phyloP scores from a whole-genome alignment of 1,140 invertebrate species.

The Drosophila pseudoananassae region DNA sequence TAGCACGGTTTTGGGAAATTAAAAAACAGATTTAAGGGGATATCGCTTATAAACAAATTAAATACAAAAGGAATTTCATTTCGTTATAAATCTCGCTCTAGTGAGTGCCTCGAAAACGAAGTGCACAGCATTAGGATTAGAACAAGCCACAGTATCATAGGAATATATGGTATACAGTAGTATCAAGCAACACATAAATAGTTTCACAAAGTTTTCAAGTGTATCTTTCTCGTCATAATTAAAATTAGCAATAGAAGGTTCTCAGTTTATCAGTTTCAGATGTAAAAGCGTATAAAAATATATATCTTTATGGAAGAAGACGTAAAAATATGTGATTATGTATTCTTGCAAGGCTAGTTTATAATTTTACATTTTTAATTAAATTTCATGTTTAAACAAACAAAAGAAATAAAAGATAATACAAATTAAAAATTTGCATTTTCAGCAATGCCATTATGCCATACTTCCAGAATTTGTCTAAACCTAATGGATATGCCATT shows the following conservation, averaged over 20 bases:
- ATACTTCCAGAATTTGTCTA: constrained; percentile 6
- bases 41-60: constrained; percentile 64
- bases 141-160: constrained; percentile 58
- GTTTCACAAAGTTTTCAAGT: constrained; percentile 1
- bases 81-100: constrained; percentile 41
- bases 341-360: background rate
- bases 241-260: constrained; percentile 11
- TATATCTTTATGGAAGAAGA: constrained; percentile 21
- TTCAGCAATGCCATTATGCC: constrained; percentile 3
- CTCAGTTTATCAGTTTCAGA: constrained; percentile 20
- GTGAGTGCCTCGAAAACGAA: constrained; percentile 68
- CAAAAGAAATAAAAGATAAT: background rate
- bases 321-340: background rate
- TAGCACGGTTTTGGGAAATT: constrained; percentile 29
- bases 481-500: constrained; percentile 3
- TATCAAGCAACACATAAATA: constrained; percentile 21
- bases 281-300: constrained; percentile 67
- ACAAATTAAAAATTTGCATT: background rate
- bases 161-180: constrained; percentile 21
- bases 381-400: background rate
- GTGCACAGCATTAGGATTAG: constrained; percentile 58
- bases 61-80: constrained; percentile 71
- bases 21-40: constrained; percentile 54
- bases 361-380: background rate
- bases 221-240: background rate